Conservation (phyloP, 2,888 invertebrate species). For the Balanococcus diminutus region DNA sequence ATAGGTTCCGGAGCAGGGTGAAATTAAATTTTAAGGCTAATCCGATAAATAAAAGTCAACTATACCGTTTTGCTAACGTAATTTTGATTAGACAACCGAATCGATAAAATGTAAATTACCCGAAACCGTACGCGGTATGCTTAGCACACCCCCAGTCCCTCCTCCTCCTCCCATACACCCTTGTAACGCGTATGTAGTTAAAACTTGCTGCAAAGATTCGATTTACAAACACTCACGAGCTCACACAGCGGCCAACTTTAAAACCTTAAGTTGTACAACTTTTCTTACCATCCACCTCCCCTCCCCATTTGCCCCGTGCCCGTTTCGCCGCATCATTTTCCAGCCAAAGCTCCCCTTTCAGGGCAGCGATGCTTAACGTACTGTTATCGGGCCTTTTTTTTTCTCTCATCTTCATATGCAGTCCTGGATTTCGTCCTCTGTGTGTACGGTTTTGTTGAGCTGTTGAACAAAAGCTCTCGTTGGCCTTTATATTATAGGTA, state of each 20-base stretch:
- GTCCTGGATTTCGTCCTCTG: background rate
- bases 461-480: no score
- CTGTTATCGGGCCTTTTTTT: no score
- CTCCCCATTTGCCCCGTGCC: background rate
- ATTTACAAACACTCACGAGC: no score
- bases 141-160: no score
- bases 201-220: constrained; percentile 7
- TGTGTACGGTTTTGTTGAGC: no score
- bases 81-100: constrained; percentile 46
- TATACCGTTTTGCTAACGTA: constrained; percentile 41
- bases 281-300: background rate
- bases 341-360: background rate
- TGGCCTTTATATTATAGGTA: no score
- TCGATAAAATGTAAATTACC: constrained; percentile 47
- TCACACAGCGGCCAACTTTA: constrained; percentile 14
- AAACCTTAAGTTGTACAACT: constrained; percentile 9
- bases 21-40: constrained; percentile 48
- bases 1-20: constrained; percentile 30
- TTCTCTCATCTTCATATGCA: background rate
- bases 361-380: background rate
- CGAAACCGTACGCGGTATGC: background rate
- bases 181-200: background rate
- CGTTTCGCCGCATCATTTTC: background rate
- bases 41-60: constrained; percentile 47
- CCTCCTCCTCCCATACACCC: no score